A percentile compares a stretch with the other conserved stretches of the same genome.
phyloP scores from a whole-genome alignment of 1,140 invertebrate species.

The Rhopalosiphum padi region DNA sequence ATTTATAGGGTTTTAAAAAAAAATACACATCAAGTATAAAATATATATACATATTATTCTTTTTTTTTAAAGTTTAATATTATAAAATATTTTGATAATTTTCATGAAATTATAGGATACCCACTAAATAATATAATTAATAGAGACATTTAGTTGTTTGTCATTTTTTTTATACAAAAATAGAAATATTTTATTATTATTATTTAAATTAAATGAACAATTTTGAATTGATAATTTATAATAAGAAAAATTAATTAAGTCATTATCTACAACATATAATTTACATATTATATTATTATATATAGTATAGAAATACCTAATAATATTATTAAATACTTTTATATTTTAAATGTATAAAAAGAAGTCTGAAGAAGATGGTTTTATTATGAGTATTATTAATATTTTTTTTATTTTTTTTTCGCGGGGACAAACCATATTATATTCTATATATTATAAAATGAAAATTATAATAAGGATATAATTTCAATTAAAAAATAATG shows the following conservation, averaged over 20 bases:
- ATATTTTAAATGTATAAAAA: too few species aligned
- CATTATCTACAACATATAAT: too few species aligned
- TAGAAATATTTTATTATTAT: too few species aligned
- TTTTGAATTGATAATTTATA: too few species aligned
- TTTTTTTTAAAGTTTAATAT: not conserved
- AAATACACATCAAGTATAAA: not conserved
- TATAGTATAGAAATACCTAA: too few species aligned
- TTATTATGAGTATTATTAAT: not conserved
- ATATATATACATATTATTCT: not conserved
- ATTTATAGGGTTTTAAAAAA: not conserved
- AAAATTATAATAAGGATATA: constrained; percentile 7
- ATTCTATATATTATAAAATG: not conserved
- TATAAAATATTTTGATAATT: not conserved
- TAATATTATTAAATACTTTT: too few species aligned
- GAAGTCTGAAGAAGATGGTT: not conserved
- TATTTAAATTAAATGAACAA: too few species aligned
- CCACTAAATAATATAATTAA: not conserved
- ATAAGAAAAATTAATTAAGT: too few species aligned
- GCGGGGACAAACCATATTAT: not conserved
- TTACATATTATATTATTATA: too few species aligned
- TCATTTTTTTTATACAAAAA: too few species aligned
- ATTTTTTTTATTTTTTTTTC: not conserved
- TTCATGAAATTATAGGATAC: not conserved
- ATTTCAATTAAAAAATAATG: constrained; percentile 22
- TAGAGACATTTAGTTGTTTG: too few species aligned